Evolutionary conservation across 2,797 vertebrate genomes (phyloP), one percentile per base, ranked within the genome.

Genomic region (Trachops cirrhosus): DNA sequence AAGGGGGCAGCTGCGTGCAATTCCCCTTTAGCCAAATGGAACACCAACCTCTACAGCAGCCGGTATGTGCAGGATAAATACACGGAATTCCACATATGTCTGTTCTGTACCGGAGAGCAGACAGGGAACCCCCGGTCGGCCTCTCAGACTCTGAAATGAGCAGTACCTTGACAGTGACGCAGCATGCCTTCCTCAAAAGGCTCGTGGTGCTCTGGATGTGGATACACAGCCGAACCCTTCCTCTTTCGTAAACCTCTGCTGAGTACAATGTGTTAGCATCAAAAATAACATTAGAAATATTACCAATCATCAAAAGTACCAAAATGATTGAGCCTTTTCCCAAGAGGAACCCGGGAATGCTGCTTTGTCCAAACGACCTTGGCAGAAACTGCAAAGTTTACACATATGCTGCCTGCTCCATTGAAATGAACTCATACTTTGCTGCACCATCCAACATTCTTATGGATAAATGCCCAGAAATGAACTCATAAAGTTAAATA

Each of bases 381-480:
- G 87, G 96, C 52, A 70, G 62, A 64, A 94, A 64, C 52, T 85
- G 57, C 10, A 1, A 68, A 52, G 34, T 75, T 96, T 92, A 89
- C 93, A 93, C 94, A 82, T 34, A 41, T 0, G 9, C 93, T 89
- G 79, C 79, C 82, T 95, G 75, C n/a, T 93, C 89, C 34, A 29
- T 18, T 92, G 77, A 94, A 95, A 94, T 97, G 97, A 97, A 96
- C 91, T 97, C 97, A 96, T 80, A 70, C 74, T 91, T 67, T 71
- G 75, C 87, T 82, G 7, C 59, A 92, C 78, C 6, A 0, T 96
- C 96, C 96, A 97, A 92, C 70, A 92, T 93, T 95, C 84, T 93
- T 93, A 88, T 96, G 97, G 95, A 96, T 41, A 77, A 91, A 74
- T 93, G 96, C 97, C 97, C 96, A 97, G 96, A 97, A 96, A 96